A percentile compares a stretch with the other conserved stretches of the same genome.
Evolutionary conservation across 2,113 vertebrate species (phyloP).

Genomic region (Chlorodrepanis virens): DNA sequence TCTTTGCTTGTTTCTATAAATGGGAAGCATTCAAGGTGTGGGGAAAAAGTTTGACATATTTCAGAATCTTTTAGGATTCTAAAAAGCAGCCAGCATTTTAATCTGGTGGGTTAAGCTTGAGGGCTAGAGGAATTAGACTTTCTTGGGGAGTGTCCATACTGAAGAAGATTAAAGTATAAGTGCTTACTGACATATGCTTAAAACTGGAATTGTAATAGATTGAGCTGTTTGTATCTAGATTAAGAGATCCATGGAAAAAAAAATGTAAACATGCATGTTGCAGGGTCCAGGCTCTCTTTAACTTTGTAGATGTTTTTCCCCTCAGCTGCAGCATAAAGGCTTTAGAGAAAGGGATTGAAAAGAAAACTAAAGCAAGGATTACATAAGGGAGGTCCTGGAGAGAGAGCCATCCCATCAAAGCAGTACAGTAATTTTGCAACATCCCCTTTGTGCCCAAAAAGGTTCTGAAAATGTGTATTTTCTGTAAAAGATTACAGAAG

Average conservation of each 20-base stretch:
- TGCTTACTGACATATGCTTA: background rate
- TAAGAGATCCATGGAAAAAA: background rate
- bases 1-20: background rate
- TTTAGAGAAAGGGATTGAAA: background rate
- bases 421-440: background rate
- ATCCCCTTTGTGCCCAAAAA: background rate
- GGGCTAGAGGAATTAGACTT: background rate
- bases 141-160: background rate
- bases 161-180: background rate
- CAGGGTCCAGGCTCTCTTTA: background rate
- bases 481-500: background rate
- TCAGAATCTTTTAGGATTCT: background rate
- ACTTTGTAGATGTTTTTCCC: background rate
- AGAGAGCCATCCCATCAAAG: background rate
- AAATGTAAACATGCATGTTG: background rate
- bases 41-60: fast-evolving
- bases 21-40: background rate
- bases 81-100: background rate
- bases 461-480: background rate
- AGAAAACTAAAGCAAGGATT: background rate
- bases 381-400: background rate
- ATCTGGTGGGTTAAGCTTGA: background rate
- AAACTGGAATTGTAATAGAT: background rate
- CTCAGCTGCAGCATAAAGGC: background rate
- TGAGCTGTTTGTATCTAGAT: background rate